phyloP scores from a whole-genome alignment of 2,797 vertebrate genomes.

The Apodemus agrarius region DNA sequence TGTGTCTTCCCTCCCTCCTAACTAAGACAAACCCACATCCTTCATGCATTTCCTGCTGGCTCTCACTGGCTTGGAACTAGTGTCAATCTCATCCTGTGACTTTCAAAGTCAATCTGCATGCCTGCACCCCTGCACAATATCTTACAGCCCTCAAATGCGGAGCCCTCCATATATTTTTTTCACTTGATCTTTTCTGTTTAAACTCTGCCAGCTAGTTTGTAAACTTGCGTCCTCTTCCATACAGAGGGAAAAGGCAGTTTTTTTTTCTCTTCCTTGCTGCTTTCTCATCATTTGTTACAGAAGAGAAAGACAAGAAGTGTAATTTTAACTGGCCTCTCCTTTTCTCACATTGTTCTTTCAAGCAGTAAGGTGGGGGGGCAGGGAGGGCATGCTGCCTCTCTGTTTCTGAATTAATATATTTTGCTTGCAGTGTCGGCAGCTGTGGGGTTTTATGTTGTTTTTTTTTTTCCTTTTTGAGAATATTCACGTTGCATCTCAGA shows the following conservation, averaged over 20 bases:
- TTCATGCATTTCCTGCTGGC: neutral
- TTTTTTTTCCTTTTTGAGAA: slow-evolving; percentile 56
- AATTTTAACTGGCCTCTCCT: slow-evolving; percentile 54
- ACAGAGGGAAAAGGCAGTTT: neutral
- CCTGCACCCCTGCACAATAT: neutral
- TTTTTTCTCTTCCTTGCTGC: slow-evolving; percentile 21
- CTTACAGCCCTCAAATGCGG: neutral
- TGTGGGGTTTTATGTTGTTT: neutral
- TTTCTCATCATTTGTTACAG: slow-evolving; percentile 43
- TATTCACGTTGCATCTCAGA: slow-evolving; percentile 55
- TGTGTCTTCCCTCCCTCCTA: slow-evolving; percentile 41
- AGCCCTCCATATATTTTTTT: too few species aligned
- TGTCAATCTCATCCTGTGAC: neutral
- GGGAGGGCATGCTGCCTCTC: neutral
- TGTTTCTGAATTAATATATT: slow-evolving; percentile 48
- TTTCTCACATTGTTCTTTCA: slow-evolving; percentile 62
- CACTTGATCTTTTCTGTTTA: slow-evolving; percentile 12
- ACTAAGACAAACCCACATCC: neutral
- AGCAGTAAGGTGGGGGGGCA: accelerated
- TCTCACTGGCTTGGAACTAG: neutral
- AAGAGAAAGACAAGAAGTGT: slow-evolving; percentile 28
- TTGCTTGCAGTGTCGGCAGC: slow-evolving; percentile 66
- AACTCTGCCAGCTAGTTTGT: neutral
- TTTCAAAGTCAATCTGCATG: neutral
- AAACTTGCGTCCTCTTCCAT: neutral